Evolutionary conservation across 2,888 invertebrate species (phyloP), one percentile per base, ranked within the genome.

Genomic region (Zhuqinia jingwanae): DNA sequence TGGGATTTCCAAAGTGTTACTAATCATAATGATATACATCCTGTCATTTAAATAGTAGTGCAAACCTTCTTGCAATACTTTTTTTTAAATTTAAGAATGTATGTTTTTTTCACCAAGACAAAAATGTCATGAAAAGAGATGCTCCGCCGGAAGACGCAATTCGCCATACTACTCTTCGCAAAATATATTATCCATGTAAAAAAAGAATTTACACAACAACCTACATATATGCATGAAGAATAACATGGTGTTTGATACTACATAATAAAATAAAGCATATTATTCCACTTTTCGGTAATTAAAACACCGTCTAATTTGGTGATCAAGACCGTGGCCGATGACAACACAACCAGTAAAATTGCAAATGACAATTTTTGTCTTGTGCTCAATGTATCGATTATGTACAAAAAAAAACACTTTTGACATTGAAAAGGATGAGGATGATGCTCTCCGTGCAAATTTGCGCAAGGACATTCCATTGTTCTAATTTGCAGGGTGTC

Each of bases 101-200:
- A n/a, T n/a, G n/a, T 36, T 36, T 8, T 6, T 36, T 3, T 8
- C 36, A 36, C 8, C 36, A 6, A 36, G 10, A 20, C 20, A 15
- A 17, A 42, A 5, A 22, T 36, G 65, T 65, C 1, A 8, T 8
- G 20, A 22, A 10, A 20, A 22, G 15, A 17, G 20, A 20, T 56
- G 53, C 75, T 76, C 75, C 75, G 75, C 75, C 75, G 75, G 75
- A 76, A 56, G 56, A 10, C 6, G 27, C 20, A 30, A 76, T 76
- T 76, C 56, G 27, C 13, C 75, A 76, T 56, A 76, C 56, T 30
- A 2, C 20, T 17, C 3, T 58, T 11, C 20, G 11, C 15, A 20
- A 6, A 36, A 36, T 36, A n/a, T n/a, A n/a, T 36, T 36, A 15
- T 53, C 53, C 15, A 53, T 53, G 53, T 3, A 3, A 53, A 53